Evolutionary conservation across 2,113 vertebrate genomes (phyloP).

Genomic region (Nyctereutes procyonoides): DNA sequence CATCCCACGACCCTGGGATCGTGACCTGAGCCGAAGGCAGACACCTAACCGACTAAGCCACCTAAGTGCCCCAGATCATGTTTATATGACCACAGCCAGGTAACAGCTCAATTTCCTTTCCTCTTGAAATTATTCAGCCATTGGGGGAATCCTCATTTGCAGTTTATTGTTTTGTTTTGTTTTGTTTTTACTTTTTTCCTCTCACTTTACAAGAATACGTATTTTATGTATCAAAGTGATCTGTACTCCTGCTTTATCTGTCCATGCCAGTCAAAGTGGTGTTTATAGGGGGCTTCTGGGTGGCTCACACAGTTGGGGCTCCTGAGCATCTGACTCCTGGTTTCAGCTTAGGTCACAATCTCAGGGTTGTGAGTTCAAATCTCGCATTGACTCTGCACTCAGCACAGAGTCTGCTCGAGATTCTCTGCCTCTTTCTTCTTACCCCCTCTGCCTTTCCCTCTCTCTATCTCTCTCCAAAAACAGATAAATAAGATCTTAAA

Average conservation of each 20-base stretch:
- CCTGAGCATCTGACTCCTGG: background rate
- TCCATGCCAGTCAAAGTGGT: background rate
- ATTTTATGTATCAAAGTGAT: background rate
- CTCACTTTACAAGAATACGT: background rate
- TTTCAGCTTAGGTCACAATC: background rate
- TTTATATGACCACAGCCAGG: background rate
- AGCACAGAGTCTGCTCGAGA: background rate
- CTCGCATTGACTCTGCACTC: background rate
- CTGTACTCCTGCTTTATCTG: background rate
- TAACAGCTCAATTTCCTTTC: background rate
- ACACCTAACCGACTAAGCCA: too few relatives aligned
- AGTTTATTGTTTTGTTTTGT: background rate
- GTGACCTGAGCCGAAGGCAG: too few relatives aligned
- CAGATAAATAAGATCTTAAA: background rate
- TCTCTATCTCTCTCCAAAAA: background rate
- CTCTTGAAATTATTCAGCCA: background rate
- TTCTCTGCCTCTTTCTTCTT: background rate
- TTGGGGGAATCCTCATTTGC: background rate
- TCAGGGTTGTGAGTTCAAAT: fast-evolving
- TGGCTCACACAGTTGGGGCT: background rate
- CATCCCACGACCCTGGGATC: too few relatives aligned
- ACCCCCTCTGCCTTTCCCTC: background rate
- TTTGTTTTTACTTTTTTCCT: background rate
- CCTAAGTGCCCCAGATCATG: too few relatives aligned
- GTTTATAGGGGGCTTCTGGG: background rate